Evolutionary conservation across 2,888 invertebrate genomes (phyloP), one percentile per base, ranked within the genome.

Genomic region (Tridacna crocea): DNA sequence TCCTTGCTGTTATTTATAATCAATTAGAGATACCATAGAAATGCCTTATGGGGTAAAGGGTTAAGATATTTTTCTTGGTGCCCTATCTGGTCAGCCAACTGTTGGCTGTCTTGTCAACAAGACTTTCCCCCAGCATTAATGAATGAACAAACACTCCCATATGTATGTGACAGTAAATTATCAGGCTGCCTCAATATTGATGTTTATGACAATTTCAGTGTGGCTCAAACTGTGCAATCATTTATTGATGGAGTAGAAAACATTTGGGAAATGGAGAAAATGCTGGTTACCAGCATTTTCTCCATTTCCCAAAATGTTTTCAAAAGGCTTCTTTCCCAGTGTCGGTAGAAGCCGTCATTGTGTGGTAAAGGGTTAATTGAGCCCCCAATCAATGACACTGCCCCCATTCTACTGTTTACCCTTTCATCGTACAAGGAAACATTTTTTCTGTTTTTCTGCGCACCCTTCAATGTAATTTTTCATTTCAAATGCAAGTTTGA

Each of bases 91-190:
- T 36, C 36, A 36, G 36, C 17, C 3, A 55, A 55, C 19, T 10
- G 55, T 55, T 55, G 3, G 15, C 19, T 19, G 15, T 15, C 17
- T 55, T 15, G 55, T 55, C 55, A 55, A 55, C 55, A 55, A n/a
- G 55, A 15, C 17, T 55, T 55, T 55, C 19, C 55, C 10, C 19
- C 19, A 55, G 19, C 19, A 55, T 10, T 15, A 19, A 55, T 55
- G 15, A 55, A 55, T 70, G 70, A 51, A 70, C 70, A 70, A 70
- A 70, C 46, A 70, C 2, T n/a, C 12, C 48, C 70, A 70, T 70
- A 48, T 70, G 70, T 24, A 51, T 48, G 22, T 70, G 70, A 70
- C 70, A 70, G 22, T 70, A 70, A 66, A 66, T 66, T 36, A 36
- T 55, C 55, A n/a, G 55, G 15, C 55, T 55, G 55, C 55, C 19